These are phyloP conservation scores for Pangasius sanitwongsei DNA, from an alignment of 2,797 vertebrate species.

Conservation along the genomic window DNA sequence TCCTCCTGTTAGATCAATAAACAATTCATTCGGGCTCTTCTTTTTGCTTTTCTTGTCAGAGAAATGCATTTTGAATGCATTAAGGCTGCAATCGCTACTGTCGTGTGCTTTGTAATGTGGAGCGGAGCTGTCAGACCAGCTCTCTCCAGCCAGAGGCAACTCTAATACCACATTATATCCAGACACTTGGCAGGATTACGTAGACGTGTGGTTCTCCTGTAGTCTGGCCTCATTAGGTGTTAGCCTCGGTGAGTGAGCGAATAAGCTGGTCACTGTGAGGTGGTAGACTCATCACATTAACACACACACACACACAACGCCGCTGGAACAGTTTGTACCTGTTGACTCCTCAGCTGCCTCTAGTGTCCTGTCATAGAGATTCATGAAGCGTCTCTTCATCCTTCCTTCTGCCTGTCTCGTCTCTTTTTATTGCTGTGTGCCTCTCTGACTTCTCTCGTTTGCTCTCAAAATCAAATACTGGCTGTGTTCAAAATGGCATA, in stretches of 20 bases:
- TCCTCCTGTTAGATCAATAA: constrained; percentile 68
- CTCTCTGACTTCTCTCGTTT: neutral
- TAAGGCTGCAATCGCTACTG: constrained; percentile 51
- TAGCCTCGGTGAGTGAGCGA: constrained; percentile 42
- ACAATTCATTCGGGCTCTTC: constrained; percentile 62
- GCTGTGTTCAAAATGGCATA: neutral
- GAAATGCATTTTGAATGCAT: constrained; percentile 66
- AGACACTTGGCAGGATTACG: constrained; percentile 57
- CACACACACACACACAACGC: neutral
- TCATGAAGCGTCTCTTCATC: constrained; percentile 37
- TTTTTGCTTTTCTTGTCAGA: constrained; percentile 61
- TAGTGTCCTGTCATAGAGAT: constrained; percentile 48
- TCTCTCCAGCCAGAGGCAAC: constrained; percentile 41
- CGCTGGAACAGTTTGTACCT: constrained; percentile 58
- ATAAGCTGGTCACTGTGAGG: constrained; percentile 49
- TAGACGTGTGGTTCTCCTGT: constrained; percentile 51
- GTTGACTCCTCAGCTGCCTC: constrained; percentile 52
- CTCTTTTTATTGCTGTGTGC: constrained; percentile 2
- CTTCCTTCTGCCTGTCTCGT: constrained; percentile 15
- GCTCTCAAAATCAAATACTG: neutral
- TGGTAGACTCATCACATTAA: constrained; percentile 46
- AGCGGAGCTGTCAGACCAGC: constrained; percentile 49
- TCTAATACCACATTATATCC: constrained; percentile 58
- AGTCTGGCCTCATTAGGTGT: constrained; percentile 58
- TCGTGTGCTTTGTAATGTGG: constrained; percentile 51